Percentiles rank a stretch among this genome's conserved stretches.
Evolutionary conservation across 2,888 invertebrate species (phyloP).

Genomic region (Cantharis nigra): DNA sequence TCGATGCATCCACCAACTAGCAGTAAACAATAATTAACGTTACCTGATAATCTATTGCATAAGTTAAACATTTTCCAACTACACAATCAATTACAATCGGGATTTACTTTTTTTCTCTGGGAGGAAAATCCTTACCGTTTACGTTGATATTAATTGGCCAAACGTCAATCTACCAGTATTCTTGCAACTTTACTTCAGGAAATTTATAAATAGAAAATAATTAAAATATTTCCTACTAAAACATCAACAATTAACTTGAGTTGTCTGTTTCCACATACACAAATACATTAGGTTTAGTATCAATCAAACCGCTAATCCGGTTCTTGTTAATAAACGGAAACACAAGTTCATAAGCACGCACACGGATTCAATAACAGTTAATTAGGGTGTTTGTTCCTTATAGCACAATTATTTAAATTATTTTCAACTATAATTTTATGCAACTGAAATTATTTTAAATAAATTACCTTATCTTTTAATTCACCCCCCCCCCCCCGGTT

Average conservation of each 20-base stretch:
- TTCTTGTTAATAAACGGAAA: constrained; percentile 42
- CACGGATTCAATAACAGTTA: background rate
- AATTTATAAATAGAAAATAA: too few species aligned
- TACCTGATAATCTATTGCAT: background rate
- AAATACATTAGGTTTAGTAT: constrained; percentile 30
- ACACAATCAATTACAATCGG: background rate
- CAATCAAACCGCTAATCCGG: constrained; percentile 38
- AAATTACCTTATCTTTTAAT: too few species aligned
- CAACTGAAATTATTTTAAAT: background rate
- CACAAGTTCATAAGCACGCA: background rate
- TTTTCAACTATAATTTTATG: background rate
- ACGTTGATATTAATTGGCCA: too few species aligned
- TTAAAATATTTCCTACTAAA: background rate
- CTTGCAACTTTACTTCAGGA: too few species aligned
- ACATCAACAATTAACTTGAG: constrained; percentile 43
- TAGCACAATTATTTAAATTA: background rate
- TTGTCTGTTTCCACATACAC: constrained; percentile 34
- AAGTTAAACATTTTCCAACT: background rate
- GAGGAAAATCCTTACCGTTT: too few species aligned
- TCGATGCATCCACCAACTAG: background rate
- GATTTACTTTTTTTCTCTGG: too few species aligned
- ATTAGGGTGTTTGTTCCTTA: background rate
- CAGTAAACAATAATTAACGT: background rate
- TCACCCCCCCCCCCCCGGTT: too few species aligned
- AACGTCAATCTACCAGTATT: too few species aligned